Conservation (phyloP, 1,140 invertebrate species). For the Platyura marginata region DNA sequence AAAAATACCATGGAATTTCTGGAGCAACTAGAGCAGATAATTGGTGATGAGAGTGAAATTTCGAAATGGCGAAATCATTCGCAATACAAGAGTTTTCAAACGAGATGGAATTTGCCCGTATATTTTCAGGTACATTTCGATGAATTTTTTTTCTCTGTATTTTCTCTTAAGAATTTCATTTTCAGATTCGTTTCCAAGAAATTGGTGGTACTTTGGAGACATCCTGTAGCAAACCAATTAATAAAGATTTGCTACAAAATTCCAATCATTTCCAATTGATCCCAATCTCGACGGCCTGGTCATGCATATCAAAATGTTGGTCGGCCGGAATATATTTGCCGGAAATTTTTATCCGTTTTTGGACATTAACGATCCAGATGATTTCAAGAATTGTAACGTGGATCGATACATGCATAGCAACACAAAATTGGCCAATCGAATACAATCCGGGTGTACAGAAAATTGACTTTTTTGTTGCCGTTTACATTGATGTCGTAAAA, state of each 20-base stretch:
- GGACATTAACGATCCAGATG: conserved; percentile 71
- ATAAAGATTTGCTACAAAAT: too few relatives aligned
- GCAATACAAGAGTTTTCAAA: conserved; percentile 53
- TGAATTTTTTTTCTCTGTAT: not conserved
- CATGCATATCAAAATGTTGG: conserved; percentile 45
- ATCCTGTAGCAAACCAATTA: conserved; percentile 5
- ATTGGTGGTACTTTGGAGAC: conserved; percentile 45
- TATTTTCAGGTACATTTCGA: conserved; percentile 47
- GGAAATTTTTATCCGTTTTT: conserved; percentile 62
- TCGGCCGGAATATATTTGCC: conserved; percentile 49
- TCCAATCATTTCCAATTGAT: conserved; percentile 4
- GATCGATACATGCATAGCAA: conserved; percentile 27
- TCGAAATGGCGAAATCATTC: conserved; percentile 36
- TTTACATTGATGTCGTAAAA: conserved; percentile 14
- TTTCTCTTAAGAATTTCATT: not conserved
- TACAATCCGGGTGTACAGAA: conserved; percentile 6
- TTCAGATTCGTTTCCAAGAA: conserved; percentile 75
- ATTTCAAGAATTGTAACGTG: conserved; percentile 56
- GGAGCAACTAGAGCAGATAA: conserved; percentile 47
- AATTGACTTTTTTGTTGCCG: conserved; percentile 12
- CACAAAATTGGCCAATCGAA: conserved; percentile 7
- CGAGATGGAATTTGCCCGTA: conserved; percentile 83
- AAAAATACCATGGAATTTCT: conserved; percentile 64
- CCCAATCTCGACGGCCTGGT: conserved; percentile 14
- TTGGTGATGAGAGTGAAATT: conserved; percentile 32